These are phyloP conservation scores for Zosterops lateralis DNA, from an alignment of 2,113 vertebrate genomes.

Conservation along the genomic window DNA sequence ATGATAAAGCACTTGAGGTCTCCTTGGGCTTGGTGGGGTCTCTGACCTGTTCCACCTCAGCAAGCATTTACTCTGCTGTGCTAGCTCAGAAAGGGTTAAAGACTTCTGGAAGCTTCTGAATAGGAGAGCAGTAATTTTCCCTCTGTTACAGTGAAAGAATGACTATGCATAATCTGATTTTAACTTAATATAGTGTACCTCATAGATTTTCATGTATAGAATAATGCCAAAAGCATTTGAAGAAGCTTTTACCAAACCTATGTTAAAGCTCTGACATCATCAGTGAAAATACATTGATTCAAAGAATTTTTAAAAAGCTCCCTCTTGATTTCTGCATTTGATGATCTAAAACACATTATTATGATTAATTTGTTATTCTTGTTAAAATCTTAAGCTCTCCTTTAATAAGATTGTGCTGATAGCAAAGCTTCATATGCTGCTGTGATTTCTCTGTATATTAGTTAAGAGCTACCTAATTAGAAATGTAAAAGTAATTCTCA, in stretches of 20 bases:
- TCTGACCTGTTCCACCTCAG: neutral
- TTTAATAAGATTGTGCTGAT: neutral
- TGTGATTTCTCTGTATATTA: conserved; percentile 10
- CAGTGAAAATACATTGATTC: neutral
- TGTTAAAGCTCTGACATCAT: neutral
- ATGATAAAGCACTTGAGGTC: neutral
- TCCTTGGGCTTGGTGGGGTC: neutral
- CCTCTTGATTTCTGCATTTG: neutral
- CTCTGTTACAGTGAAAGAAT: neutral
- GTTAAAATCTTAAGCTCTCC: neutral
- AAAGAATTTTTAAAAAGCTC: neutral
- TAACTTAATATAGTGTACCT: neutral
- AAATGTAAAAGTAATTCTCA: conserved; percentile 24
- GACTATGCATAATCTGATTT: conserved; percentile 12
- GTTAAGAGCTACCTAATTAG: conserved; percentile 39
- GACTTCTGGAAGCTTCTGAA: neutral
- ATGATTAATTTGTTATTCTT: conserved; percentile 16
- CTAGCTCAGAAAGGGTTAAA: conserved; percentile 1
- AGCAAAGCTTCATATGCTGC: neutral
- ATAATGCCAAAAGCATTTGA: neutral
- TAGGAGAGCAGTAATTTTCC: neutral
- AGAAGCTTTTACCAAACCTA: neutral
- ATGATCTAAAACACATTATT: neutral
- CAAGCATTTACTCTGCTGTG: neutral
- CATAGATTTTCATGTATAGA: neutral